These are phyloP conservation scores for Subacronicta megacephala DNA, from an alignment of 2,888 invertebrate species.

Conservation along the genomic window DNA sequence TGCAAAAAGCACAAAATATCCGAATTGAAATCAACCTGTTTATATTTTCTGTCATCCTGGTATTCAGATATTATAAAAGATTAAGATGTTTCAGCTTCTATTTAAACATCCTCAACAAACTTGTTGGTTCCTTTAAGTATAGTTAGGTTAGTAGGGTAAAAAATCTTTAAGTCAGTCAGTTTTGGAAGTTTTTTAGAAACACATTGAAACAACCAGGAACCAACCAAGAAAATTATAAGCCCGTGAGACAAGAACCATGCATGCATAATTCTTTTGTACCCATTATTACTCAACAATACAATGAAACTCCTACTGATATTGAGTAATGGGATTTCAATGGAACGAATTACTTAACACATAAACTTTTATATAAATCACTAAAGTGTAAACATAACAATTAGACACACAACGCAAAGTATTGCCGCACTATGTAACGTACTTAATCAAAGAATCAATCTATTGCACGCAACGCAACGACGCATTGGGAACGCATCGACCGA, in stretches of 20 bases:
- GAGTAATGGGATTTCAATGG: constrained; percentile 38
- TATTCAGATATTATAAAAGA: too few relatives aligned
- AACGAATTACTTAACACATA: constrained; percentile 44
- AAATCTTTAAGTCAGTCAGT: too few relatives aligned
- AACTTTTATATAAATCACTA: constrained; percentile 40
- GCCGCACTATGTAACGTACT: constrained; percentile 34
- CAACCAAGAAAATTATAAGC: neutral
- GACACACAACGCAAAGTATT: constrained; percentile 33
- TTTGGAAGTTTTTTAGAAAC: too few relatives aligned
- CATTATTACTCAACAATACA: constrained; percentile 35
- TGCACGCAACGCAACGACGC: constrained; percentile 58
- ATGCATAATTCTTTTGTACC: constrained; percentile 18
- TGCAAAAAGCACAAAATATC: constrained; percentile 1
- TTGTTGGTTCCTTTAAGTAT: too few relatives aligned
- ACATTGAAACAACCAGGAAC: too few relatives aligned
- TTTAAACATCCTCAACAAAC: too few relatives aligned
- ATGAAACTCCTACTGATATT: constrained; percentile 28
- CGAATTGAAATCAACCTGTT: neutral
- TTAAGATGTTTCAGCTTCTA: too few relatives aligned
- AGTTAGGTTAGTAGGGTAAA: too few relatives aligned
- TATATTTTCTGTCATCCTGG: neutral
- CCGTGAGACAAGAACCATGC: neutral
- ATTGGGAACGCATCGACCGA: constrained; percentile 63
- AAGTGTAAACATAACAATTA: constrained; percentile 35
- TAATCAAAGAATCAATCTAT: constrained; percentile 54